Evolutionary conservation across 2,113 vertebrate genomes (phyloP).

Genomic region (Emydura subglobosa): DNA sequence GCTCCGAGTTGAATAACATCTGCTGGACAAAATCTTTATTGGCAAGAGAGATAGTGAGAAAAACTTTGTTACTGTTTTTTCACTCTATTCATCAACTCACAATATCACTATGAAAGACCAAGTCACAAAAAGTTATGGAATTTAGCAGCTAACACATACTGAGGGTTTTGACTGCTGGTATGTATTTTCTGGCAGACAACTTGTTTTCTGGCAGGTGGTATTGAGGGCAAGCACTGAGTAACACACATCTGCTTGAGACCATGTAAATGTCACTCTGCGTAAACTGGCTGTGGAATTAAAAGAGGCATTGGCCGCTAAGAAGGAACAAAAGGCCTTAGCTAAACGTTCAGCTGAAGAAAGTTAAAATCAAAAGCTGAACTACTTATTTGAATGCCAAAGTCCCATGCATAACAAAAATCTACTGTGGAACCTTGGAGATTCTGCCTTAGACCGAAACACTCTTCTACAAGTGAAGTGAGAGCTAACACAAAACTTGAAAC

Average conservation of each 20-base stretch:
- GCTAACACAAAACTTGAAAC: background rate
- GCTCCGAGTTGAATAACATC: background rate
- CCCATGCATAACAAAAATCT: background rate
- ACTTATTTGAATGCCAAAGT: background rate
- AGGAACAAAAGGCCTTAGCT: background rate
- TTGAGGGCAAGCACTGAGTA: background rate
- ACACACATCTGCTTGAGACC: slow-evolving; percentile 8
- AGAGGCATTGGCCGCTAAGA: background rate
- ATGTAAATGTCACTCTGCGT: slow-evolving; percentile 16
- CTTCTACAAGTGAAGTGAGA: background rate
- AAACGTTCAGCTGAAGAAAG: background rate
- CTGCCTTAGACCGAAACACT: background rate
- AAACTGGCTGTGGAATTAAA: slow-evolving; percentile 17
- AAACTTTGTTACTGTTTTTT: background rate
- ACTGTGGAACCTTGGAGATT: background rate
- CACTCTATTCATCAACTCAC: accelerated
- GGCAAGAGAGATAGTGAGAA: background rate
- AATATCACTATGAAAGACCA: background rate
- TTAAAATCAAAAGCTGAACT: background rate
- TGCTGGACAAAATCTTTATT: background rate
- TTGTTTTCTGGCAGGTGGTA: slow-evolving; percentile 51
- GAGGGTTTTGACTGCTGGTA: background rate
- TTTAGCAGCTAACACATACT: background rate
- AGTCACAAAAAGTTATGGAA: accelerated
- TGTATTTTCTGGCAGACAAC: background rate